Base-by-base conservation (phyloP, 2,113 vertebrate species). In the Grallaria varia region DNA sequence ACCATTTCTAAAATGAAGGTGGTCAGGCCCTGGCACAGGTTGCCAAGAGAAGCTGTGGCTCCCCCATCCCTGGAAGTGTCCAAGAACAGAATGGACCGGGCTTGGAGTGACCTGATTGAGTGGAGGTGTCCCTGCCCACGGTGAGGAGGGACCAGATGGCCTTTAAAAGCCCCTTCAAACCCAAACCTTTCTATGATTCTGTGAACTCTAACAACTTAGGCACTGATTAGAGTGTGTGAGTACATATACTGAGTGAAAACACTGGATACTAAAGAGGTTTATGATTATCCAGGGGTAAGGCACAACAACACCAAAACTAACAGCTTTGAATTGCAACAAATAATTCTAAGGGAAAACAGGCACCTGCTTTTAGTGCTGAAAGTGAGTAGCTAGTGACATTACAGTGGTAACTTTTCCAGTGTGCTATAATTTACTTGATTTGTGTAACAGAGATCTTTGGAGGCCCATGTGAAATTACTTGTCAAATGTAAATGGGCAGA, bases 31-130 rank as follows among this genome's bases (percentile, higher is more conserved):
- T 74, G 66, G 30, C 39, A 27, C 12, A 21, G 64, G 19, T 27
- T 76, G n/a, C 27, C 31, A 56, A 28, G 77, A 64, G 50, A 30
- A 24, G 56, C 22, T 24, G 19, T 30, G 15, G 58, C n/a, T 22
- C 9, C 24, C 40, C 56, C 53, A 15, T 40, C 16, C 42, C 14
- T 47, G 42, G 24, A 50, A 59, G 20, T 30, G 14, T 25, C 20
- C 2, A 4, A 45, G 52, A 22, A 6, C 16, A 33, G 30, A 40
- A 3, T 81, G 52, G 40, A 23, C 0, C 0, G 40, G 52, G 33
- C 52, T 72, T 37, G 15, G 21, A 55, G 35, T 62, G 27, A 10
- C 56, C 21, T 66, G 49, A 30, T 22, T 47, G 14, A 13, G 35
- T 10, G 58, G 31, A 81, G 42, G 27, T 58, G 16, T 50, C 35